A percentile compares a stretch with the other conserved stretches of the same genome.
These are phyloP conservation scores for Corythornis vintsioides DNA, from an alignment of 2,113 vertebrate genomes.

Conservation along the genomic window DNA sequence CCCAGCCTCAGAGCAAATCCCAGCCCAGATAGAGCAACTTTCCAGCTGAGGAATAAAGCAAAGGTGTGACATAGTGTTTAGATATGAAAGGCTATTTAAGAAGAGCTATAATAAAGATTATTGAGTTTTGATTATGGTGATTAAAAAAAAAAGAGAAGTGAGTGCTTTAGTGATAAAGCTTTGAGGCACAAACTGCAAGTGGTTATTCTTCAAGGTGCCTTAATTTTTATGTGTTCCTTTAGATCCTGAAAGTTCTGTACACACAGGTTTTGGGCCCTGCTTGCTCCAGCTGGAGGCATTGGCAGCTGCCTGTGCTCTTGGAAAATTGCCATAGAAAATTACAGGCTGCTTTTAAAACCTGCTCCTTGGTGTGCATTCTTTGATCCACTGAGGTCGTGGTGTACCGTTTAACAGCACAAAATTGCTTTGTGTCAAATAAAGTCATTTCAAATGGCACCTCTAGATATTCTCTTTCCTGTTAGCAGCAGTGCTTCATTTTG, in stretches of 20 bases:
- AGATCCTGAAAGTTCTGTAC: background rate
- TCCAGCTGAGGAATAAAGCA: background rate
- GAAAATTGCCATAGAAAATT: slow-evolving; percentile 7
- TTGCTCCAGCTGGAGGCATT: background rate
- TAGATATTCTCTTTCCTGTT: background rate
- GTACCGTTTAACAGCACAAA: background rate
- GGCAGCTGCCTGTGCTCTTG: background rate
- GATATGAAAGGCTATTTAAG: background rate
- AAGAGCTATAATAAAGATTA: background rate
- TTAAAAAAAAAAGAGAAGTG: background rate
- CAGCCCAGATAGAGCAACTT: background rate
- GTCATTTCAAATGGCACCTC: background rate
- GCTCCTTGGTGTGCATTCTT: background rate
- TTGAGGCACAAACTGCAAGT: background rate
- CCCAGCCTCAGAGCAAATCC: background rate
- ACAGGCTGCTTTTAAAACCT: slow-evolving; percentile 7
- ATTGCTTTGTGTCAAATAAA: background rate
- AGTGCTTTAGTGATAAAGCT: background rate
- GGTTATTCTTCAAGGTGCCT: background rate
- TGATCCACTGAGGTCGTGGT: background rate
- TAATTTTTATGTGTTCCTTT: background rate
- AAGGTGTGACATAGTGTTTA: background rate
- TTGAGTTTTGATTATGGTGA: background rate
- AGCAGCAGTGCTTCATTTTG: background rate
- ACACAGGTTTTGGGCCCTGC: background rate